Percentiles rank a stretch among this genome's conserved stretches.
phyloP scores from a whole-genome alignment of 2,797 vertebrate genomes.

The Hoplostethus mediterraneus region DNA sequence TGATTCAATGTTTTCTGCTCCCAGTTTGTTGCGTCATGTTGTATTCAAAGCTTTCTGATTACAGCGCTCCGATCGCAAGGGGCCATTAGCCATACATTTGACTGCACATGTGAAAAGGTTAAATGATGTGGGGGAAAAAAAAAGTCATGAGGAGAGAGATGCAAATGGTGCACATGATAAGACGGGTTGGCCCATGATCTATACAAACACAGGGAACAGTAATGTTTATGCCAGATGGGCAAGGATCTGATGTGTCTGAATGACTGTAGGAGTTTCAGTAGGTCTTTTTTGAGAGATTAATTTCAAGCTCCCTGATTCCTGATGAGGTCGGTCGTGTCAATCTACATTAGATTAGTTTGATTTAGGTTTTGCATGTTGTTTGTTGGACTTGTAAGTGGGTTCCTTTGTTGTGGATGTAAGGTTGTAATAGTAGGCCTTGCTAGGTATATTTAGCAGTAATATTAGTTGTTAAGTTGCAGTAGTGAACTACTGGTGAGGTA shows the following conservation, averaged over 20 bases:
- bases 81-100: constrained; percentile 30
- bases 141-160: too few species aligned
- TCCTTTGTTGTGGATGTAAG: constrained; percentile 6
- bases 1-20: background rate
- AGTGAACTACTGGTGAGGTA: constrained; percentile 39
- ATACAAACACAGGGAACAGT: constrained; percentile 20
- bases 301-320: background rate
- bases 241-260: constrained; percentile 21
- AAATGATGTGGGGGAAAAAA: constrained; percentile 25
- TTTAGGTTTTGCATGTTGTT: background rate
- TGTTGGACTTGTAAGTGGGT: too few species aligned
- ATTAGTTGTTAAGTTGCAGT: constrained; percentile 25
- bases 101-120: constrained; percentile 32
- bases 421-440: background rate
- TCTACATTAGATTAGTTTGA: background rate
- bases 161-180: constrained; percentile 15
- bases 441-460: constrained; percentile 32
- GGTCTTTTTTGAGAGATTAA: too few species aligned
- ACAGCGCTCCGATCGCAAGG: constrained; percentile 21
- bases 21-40: constrained; percentile 10
- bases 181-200: constrained; percentile 11
- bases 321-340: constrained; percentile 14
- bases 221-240: constrained; percentile 13
- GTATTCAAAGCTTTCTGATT: constrained; percentile 19
- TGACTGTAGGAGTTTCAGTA: too few species aligned